phyloP scores from a whole-genome alignment of 2,113 vertebrate genomes.

The Glaucidium brasilianum region DNA sequence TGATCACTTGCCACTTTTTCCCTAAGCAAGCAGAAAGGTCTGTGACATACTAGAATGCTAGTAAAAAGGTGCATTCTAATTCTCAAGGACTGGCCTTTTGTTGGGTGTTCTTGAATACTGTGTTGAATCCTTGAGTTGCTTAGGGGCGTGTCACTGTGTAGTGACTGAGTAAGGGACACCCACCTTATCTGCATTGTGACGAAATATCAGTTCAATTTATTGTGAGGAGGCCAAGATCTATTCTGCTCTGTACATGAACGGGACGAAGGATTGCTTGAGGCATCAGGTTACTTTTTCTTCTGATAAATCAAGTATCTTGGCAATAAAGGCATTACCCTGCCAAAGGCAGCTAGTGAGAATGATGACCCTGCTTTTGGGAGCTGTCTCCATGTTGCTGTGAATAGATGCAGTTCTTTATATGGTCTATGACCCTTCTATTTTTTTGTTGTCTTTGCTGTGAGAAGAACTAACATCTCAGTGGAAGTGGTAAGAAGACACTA shows the following conservation, averaged over 20 bases:
- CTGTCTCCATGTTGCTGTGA: background rate
- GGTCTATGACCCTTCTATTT: background rate
- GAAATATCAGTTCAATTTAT: background rate
- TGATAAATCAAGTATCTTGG: background rate
- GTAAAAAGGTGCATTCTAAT: background rate
- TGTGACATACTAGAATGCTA: background rate
- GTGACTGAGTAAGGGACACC: background rate
- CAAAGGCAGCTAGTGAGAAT: background rate
- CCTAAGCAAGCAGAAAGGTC: background rate
- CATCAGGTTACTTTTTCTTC: background rate
- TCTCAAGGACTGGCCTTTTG: background rate
- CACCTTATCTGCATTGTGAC: background rate
- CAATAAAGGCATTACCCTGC: background rate
- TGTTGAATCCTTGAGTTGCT: background rate
- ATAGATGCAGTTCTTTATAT: background rate
- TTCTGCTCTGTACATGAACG: accelerated
- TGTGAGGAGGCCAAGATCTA: background rate
- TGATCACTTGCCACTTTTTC: background rate
- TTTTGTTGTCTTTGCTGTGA: background rate
- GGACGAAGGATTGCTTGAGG: background rate
- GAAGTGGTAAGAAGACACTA: background rate
- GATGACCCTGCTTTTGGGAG: background rate
- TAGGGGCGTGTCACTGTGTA: background rate
- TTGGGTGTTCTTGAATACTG: background rate
- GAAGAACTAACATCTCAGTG: background rate